Base-by-base conservation (phyloP, 2,888 invertebrate genomes). In the Stenoptilia bipunctidactyla region DNA sequence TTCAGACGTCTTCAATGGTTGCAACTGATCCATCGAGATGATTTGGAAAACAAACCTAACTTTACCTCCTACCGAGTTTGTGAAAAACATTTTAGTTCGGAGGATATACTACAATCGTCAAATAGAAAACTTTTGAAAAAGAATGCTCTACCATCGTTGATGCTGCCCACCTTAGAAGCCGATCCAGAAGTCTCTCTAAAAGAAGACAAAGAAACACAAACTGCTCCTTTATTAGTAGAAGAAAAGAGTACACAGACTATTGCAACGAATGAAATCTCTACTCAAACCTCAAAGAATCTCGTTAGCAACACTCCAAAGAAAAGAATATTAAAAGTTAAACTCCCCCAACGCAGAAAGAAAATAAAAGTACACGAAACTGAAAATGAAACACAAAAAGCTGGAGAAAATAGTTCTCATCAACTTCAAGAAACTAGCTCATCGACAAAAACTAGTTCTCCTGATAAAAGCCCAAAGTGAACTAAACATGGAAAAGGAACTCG, bases 21-120 rank as follows among this genome's bases (percentile, higher is more conserved):
- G 45, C 42, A 43, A 40, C 40, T 46, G 42, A 49, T 49, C 39
- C 8, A 35, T 42, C 50, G 53, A 44, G 14, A 47, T 30, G 51
- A 51, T 46, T 49, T 47, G 13, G 35, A 41, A 46, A 45, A 45
- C 40, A 53, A 49, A 50, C 15, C 40, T 41, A 47, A 48, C n/a
- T 47, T 38, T 47, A 9, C 33, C 30, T 10, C 45, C 42, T 45
- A 48, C 44, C 43, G 37, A 13, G 13, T 51, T 45, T 51, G 49
- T 45, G 50, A 48, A 46, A 45, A 40, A 42, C 49, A 53, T 50
- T 53, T 51, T 44, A 39, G 43, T 39, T 1, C 13, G 34, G 15
- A 38, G 15, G 41, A 41, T 36, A 35, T 41, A 35, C 27, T 4
- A 40, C 40, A 38, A 40, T 35, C 39, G 3, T 15, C 27, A 39